Evolutionary conservation across 2,113 vertebrate genomes (phyloP).

Genomic region (Meles meles): DNA sequence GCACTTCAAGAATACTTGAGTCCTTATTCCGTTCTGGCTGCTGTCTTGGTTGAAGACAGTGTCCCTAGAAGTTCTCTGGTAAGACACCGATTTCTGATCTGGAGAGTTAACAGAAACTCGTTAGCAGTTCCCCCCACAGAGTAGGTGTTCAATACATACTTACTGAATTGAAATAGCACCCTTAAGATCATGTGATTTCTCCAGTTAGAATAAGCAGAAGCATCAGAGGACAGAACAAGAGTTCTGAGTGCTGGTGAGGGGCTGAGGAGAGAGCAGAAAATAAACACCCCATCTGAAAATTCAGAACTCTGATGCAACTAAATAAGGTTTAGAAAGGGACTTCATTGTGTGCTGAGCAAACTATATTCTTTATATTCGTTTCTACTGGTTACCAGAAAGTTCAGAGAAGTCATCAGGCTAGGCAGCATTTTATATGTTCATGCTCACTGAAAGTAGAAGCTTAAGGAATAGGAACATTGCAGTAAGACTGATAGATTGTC

Average conservation of each 20-base stretch:
- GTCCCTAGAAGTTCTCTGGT: neutral
- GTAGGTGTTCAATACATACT: neutral
- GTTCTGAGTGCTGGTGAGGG: neutral
- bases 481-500: neutral
- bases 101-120: neutral
- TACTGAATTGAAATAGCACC: constrained; percentile 13
- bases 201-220: neutral
- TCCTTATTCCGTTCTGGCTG: neutral
- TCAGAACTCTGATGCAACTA: neutral
- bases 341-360: neutral
- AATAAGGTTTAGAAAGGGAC: neutral
- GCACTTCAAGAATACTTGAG: neutral
- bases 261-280: neutral
- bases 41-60: neutral
- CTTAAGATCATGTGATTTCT: neutral
- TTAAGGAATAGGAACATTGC: neutral
- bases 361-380: constrained; percentile 2
- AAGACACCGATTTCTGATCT: neutral
- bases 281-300: constrained; percentile 11
- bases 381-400: neutral
- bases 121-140: neutral
- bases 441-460: neutral
- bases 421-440: neutral
- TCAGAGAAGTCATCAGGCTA: neutral
- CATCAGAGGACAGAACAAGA: neutral